phyloP scores from a whole-genome alignment of 2,797 vertebrate genomes.

The Pipistrellus nathusii region DNA sequence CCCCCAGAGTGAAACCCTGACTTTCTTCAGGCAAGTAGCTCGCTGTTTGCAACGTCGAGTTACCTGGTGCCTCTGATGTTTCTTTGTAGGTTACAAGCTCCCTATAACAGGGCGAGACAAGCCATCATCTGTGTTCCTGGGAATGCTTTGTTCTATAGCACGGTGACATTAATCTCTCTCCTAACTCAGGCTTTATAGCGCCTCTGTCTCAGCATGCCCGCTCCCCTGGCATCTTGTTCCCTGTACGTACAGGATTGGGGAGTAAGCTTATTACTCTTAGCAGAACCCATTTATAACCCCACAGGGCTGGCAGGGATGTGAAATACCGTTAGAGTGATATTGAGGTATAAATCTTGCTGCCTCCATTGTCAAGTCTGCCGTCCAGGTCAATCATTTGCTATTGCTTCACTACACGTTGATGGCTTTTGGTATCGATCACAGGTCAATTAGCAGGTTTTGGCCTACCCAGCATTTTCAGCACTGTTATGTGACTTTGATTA shows the following conservation, averaged over 20 bases:
- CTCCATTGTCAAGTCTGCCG: not conserved
- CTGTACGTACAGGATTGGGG: slow-evolving; percentile 24
- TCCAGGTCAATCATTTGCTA: slow-evolving; percentile 26
- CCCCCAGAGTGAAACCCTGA: not conserved
- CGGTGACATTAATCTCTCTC: slow-evolving; percentile 20
- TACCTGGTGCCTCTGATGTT: slow-evolving; percentile 16
- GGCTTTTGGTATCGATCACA: not conserved
- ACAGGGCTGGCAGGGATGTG: slow-evolving; percentile 41
- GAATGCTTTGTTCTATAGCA: slow-evolving; percentile 37
- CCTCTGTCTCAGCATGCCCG: slow-evolving; percentile 12
- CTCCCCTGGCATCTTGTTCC: slow-evolving; percentile 21
- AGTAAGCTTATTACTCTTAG: slow-evolving; percentile 61
- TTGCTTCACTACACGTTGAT: not conserved
- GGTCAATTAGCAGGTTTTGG: not conserved
- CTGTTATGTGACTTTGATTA: not conserved
- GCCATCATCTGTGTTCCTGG: not conserved
- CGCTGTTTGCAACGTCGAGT: not conserved
- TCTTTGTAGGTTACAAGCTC: slow-evolving; percentile 49
- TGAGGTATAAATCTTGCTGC: slow-evolving; percentile 58
- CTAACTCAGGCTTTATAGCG: not conserved
- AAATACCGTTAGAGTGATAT: slow-evolving; percentile 58
- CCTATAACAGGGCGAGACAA: slow-evolving; percentile 6
- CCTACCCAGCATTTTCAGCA: not conserved
- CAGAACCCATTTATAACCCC: slow-evolving; percentile 43
- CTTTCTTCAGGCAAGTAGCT: slow-evolving; percentile 15